Evolutionary conservation across 64 coral and sea anemone genomes (phyloP).

Genomic region (Montipora foliosa): DNA sequence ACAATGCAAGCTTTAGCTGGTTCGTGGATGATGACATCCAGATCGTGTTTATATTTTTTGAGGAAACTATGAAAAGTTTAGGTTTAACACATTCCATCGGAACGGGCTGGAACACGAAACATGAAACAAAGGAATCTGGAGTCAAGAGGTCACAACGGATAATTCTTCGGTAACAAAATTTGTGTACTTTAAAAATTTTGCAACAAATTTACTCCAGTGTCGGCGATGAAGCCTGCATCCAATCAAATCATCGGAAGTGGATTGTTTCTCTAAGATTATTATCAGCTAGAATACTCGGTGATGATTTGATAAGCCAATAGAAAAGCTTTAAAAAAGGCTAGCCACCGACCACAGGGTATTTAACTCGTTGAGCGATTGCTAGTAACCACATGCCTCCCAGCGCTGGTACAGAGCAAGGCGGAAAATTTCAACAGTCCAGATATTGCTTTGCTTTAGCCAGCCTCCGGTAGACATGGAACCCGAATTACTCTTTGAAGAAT

Average conservation of each 20-base stretch:
- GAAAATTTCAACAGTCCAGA: background rate
- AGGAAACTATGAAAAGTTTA: conserved; percentile 1
- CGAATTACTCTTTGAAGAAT: conserved; percentile 64
- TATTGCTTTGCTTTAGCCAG: conserved; percentile 12
- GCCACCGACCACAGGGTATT: conserved; percentile 14
- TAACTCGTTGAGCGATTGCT: background rate
- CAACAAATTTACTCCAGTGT: background rate
- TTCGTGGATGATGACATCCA: background rate
- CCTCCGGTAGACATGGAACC: conserved; percentile 41
- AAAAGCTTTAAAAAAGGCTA: background rate
- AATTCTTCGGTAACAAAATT: conserved; percentile 40
- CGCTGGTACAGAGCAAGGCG: background rate
- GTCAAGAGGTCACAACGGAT: conserved; percentile 37
- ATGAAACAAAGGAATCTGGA: background rate
- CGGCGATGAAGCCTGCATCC: conserved; percentile 1
- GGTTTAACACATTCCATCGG: background rate
- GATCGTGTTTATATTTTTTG: conserved; percentile 23
- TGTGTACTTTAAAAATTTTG: conserved; percentile 24
- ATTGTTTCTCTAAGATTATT: conserved; percentile 48
- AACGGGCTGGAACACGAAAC: conserved; percentile 14
- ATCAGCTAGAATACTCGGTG: conserved; percentile 22
- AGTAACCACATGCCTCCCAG: background rate
- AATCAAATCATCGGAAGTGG: conserved; percentile 45
- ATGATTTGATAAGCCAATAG: conserved; percentile 44
- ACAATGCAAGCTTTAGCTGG: conserved; percentile 18